These are phyloP conservation scores for Dipus sagitta DNA, from an alignment of 2,797 vertebrate genomes.

Conservation along the genomic window DNA sequence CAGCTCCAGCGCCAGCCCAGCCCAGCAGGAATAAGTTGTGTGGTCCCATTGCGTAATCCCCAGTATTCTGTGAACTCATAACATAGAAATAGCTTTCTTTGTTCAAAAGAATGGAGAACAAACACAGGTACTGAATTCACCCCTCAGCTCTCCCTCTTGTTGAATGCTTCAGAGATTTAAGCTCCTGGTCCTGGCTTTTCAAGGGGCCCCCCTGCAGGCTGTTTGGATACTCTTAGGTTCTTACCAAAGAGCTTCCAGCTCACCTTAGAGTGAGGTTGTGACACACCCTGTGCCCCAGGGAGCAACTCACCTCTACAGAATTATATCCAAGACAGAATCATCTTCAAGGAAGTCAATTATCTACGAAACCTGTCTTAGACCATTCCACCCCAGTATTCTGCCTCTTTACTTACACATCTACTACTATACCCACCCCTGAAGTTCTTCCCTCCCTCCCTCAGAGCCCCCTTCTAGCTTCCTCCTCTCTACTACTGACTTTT, in stretches of 20 bases:
- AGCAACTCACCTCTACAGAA: background rate
- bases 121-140: constrained; percentile 74
- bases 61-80: constrained; percentile 58
- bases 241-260: constrained; percentile 59
- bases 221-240: constrained; percentile 65
- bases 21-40: constrained; percentile 72
- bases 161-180: constrained; percentile 56
- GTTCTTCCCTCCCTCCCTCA: too few species aligned
- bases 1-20: background rate
- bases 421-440: too few species aligned
- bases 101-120: constrained; percentile 75
- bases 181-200: constrained; percentile 60
- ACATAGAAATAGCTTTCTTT: constrained; percentile 65
- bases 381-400: too few species aligned
- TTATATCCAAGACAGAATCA: background rate
- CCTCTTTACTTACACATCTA: too few species aligned
- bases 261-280: background rate
- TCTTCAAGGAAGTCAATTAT: constrained; percentile 29
- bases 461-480: too few species aligned
- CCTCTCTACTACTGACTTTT: too few species aligned
- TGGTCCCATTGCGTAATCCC: constrained; percentile 73
- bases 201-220: constrained; percentile 26
- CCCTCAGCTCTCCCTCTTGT: constrained; percentile 56
- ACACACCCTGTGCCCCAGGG: background rate
- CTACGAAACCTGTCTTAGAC: background rate